Base-by-base conservation (phyloP, 1,140 invertebrate genomes). In the Globodera ellingtonae region DNA sequence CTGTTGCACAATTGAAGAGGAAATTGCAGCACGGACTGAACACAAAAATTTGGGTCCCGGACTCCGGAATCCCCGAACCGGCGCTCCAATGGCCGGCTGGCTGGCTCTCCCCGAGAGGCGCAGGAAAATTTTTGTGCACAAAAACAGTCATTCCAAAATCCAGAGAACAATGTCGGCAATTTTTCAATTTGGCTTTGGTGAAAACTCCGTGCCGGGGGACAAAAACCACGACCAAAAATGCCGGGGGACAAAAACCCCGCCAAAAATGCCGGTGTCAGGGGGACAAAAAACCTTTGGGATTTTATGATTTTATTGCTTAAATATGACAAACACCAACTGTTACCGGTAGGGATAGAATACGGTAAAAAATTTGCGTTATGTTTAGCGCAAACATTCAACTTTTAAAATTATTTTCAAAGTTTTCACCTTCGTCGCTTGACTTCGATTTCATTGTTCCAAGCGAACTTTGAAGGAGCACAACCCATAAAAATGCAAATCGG, bases 11-110 rank as follows among this genome's bases (percentile, higher is more conserved):
- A 46, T 77, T 65, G 65, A 77, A 44, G 50, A 77, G 15, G 18
- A 75, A 67, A 67, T 77, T 48, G 69, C 75, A 77, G 18, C 75
- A 77, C 48, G 75, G 75, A 77, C 75, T 77, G 73, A 75, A 75
- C 67, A 70, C 8, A 15, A 6, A 44, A n/a, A 35, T 13, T 15
- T 35, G 10, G 10, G 10, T 47, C 10, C 24, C 24, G 24, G 24
- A 24, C 24, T 24, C 24, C 24, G 24, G 1, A 24, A 24, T 0
- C 24, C 24, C 24, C 24, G 24, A 24, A 24, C 24, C 24, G 24
- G 24, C 24, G 24, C 24, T 24, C 24, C 24, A 24, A 24, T 24
- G 24, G 24, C 24, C 18, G 67, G 56, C 13, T n/a, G 15, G 15
- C 13, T 10, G 6, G 56, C 18, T 62, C 56, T 2, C 10, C 4